Evolutionary conservation across 2,888 invertebrate genomes (phyloP).

Genomic region (Trichogramma evanescens): DNA sequence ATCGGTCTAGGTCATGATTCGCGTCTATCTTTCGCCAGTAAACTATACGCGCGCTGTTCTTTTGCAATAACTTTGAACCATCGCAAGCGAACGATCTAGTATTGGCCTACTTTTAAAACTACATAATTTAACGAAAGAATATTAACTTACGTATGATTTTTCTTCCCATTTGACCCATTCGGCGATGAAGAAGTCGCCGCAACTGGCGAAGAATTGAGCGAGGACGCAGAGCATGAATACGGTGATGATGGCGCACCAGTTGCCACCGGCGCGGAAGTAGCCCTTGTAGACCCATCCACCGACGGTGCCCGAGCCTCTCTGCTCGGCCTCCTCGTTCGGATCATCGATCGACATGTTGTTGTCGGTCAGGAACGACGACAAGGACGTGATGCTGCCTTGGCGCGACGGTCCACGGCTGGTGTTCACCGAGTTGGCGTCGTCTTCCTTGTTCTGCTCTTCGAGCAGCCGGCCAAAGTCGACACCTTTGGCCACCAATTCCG

Average conservation of each 20-base stretch:
- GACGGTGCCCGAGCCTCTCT: constrained; percentile 54
- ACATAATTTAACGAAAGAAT: too few relatives aligned
- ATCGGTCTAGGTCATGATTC: too few relatives aligned
- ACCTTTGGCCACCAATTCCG: constrained; percentile 65
- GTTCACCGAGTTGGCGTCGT: constrained; percentile 28
- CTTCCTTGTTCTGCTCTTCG: constrained; percentile 39
- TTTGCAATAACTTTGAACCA: too few relatives aligned
- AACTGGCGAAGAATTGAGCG: constrained; percentile 65
- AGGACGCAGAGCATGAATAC: constrained; percentile 59
- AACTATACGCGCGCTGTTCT: too few relatives aligned
- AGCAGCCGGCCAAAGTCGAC: constrained; percentile 71
- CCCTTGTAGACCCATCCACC: constrained; percentile 58
- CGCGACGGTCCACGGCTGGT: constrained; percentile 37
- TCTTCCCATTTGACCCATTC: constrained; percentile 56
- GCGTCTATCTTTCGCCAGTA: too few relatives aligned
- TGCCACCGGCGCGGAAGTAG: constrained; percentile 68
- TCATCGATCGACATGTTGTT: constrained; percentile 22
- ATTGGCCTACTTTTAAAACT: too few relatives aligned
- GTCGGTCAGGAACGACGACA: constrained; percentile 36
- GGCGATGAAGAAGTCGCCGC: constrained; percentile 71
- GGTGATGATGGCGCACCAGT: constrained; percentile 54
- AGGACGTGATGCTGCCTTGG: constrained; percentile 39
- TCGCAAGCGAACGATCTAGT: too few relatives aligned
- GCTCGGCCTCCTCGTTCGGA: constrained; percentile 33
- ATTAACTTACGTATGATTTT: constrained; percentile 26